Conservation (phyloP, 2,113 vertebrate species). For the Pteruthius melanotis region DNA sequence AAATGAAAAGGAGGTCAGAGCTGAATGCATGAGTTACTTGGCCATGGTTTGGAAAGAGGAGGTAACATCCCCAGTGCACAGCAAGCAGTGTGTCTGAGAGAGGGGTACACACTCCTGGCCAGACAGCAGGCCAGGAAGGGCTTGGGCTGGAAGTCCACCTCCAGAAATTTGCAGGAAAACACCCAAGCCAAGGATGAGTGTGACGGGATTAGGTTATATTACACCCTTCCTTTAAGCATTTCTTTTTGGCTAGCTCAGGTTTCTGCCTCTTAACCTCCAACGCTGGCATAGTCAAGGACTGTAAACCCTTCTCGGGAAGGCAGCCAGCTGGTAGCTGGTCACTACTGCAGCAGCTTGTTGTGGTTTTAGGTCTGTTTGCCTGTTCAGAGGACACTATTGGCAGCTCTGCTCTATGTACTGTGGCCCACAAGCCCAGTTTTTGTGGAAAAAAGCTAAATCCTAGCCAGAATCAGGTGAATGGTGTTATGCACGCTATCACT, state of each 20-base stretch:
- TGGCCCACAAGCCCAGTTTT: not conserved
- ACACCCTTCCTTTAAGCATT: not conserved
- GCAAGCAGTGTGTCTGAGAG: not conserved
- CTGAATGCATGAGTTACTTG: not conserved
- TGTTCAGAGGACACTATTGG: not conserved
- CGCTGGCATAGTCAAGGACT: not conserved
- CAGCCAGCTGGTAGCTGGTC: constrained; percentile 16
- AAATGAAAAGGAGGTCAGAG: not conserved
- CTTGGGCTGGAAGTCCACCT: not conserved
- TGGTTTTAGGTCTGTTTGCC: not conserved
- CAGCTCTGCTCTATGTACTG: not conserved
- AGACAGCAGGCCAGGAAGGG: not conserved
- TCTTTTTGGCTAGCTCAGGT: not conserved
- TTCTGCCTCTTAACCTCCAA: constrained; percentile 26
- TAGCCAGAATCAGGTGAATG: not conserved
- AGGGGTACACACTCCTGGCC: not conserved
- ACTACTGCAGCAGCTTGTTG: not conserved
- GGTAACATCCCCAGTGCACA: accelerated
- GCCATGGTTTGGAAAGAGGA: not conserved
- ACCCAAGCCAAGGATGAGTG: not conserved
- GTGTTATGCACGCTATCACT: not conserved
- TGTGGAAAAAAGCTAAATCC: not conserved
- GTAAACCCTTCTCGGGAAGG: not conserved
- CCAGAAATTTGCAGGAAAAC: not conserved
- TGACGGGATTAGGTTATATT: not conserved